A percentile compares a stretch with the other conserved stretches of the same genome.
Evolutionary conservation across 2,888 invertebrate genomes (phyloP).

Genomic region (Rutpela maculata): DNA sequence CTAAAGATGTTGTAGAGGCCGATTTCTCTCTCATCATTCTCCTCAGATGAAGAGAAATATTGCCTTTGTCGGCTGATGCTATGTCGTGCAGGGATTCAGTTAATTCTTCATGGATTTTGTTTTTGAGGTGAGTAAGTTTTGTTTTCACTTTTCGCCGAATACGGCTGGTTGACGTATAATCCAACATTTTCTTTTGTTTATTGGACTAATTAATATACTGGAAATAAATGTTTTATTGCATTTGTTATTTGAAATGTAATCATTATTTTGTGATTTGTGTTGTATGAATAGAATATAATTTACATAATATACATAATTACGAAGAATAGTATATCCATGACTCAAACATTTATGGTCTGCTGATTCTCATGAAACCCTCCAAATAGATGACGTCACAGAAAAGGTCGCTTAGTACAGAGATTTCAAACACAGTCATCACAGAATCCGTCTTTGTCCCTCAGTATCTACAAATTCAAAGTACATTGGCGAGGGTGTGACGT

Average conservation of each 20-base stretch:
- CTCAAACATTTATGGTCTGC: too few relatives aligned
- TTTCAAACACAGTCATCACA: too few relatives aligned
- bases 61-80: slow-evolving; percentile 21
- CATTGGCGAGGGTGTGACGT: too few relatives aligned
- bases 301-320: too few relatives aligned
- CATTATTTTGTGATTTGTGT: not conserved
- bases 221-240: not conserved
- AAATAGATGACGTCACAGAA: too few relatives aligned
- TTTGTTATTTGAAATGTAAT: not conserved
- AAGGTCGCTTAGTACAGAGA: too few relatives aligned
- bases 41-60: slow-evolving; percentile 15
- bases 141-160: slow-evolving; percentile 59
- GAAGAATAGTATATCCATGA: too few relatives aligned
- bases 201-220: not conserved
- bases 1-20: slow-evolving; percentile 21
- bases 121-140: slow-evolving; percentile 48
- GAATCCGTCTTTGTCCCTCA: too few relatives aligned
- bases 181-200: slow-evolving; percentile 8
- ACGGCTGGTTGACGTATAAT: slow-evolving; percentile 58
- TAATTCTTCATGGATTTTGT: slow-evolving; percentile 51
- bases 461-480: too few relatives aligned
- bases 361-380: too few relatives aligned
- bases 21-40: slow-evolving; percentile 23
- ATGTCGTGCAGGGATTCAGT: slow-evolving; percentile 49
- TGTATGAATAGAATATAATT: not conserved